phyloP scores from a whole-genome alignment of 2,888 invertebrate genomes.

The Nomada goodeniana region DNA sequence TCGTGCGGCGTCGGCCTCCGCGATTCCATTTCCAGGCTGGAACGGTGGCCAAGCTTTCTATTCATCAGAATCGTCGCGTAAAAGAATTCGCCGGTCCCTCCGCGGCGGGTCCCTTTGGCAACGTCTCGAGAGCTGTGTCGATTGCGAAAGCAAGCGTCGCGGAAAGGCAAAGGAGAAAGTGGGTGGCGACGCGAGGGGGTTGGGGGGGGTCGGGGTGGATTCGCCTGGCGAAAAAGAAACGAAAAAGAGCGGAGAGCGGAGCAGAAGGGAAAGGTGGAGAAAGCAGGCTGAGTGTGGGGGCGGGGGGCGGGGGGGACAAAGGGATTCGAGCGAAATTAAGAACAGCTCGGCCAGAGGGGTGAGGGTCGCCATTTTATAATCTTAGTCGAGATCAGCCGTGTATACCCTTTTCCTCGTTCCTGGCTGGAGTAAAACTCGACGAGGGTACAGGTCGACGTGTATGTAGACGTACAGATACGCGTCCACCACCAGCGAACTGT shows the following conservation, averaged over 20 bases:
- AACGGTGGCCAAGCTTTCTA: slow-evolving; percentile 25
- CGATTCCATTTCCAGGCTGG: slow-evolving; percentile 38
- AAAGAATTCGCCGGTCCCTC: slow-evolving; percentile 63
- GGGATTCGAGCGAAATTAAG: slow-evolving; percentile 75
- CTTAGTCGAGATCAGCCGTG: slow-evolving; percentile 72
- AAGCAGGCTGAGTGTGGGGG: slow-evolving; percentile 34
- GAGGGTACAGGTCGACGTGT: slow-evolving; percentile 45
- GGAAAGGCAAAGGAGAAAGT: slow-evolving; percentile 56
- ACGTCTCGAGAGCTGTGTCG: slow-evolving; percentile 55
- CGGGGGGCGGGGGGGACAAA: slow-evolving; percentile 56
- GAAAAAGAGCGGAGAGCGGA: not conserved
- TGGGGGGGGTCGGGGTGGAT: slow-evolving; percentile 11
- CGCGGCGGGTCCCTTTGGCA: slow-evolving; percentile 56
- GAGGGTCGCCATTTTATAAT: slow-evolving; percentile 79
- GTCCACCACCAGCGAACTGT: slow-evolving; percentile 41
- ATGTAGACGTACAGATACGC: slow-evolving; percentile 46
- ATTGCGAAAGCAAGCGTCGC: slow-evolving; percentile 63
- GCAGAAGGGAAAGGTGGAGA: slow-evolving; percentile 25
- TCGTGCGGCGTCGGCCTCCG: slow-evolving; percentile 24
- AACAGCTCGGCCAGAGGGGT: slow-evolving; percentile 59
- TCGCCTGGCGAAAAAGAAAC: slow-evolving; percentile 3
- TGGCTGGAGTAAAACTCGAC: slow-evolving; percentile 10
- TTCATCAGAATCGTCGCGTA: slow-evolving; percentile 66
- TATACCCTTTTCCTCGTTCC: slow-evolving; percentile 60
- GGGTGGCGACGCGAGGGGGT: slow-evolving; percentile 21